phyloP scores from a whole-genome alignment of 2,888 invertebrate species.

The Sipha maydis region DNA sequence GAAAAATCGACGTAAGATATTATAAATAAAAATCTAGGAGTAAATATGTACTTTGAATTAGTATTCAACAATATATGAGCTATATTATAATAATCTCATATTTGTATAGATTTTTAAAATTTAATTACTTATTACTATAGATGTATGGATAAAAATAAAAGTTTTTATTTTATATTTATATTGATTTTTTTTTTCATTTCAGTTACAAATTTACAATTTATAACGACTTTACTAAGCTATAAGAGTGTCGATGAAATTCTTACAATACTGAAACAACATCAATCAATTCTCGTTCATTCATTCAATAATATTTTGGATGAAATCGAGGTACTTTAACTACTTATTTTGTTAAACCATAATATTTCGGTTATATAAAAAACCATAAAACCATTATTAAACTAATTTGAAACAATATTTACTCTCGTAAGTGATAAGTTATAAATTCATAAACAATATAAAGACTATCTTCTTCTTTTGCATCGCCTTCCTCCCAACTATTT shows the following conservation, averaged over 20 bases:
- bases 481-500: no score
- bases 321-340: conserved; percentile 14
- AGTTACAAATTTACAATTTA: conserved; percentile 34
- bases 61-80: no score
- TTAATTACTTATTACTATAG: background rate
- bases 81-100: background rate
- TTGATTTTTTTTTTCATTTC: background rate
- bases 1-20: conserved; percentile 42
- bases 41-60: no score
- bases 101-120: background rate
- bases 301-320: conserved; percentile 34
- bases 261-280: conserved; percentile 38
- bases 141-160: background rate
- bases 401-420: no score
- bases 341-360: no score
- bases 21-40: no score
- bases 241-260: conserved; percentile 45
- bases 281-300: conserved; percentile 31
- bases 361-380: no score
- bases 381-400: no score
- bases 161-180: background rate
- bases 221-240: conserved; percentile 23
- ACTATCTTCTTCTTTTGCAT: no score
- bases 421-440: no score
- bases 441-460: no score